Evolutionary conservation across 2,797 vertebrate species (phyloP), one percentile per base, ranked within the genome.

Genomic region (Sebastes oblongus): DNA sequence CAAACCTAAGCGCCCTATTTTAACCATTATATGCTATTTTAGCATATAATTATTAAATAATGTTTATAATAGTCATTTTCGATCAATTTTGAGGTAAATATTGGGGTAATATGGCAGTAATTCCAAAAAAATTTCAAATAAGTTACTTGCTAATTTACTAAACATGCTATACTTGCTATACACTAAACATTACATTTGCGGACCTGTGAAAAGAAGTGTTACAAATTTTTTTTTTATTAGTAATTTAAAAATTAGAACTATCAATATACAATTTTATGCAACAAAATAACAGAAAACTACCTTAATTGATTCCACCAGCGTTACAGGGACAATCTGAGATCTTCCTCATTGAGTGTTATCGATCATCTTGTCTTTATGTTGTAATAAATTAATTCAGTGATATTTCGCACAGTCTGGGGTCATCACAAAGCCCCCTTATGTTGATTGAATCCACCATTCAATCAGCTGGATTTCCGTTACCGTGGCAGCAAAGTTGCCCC

Each of bases 401-500:
- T 77, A 50, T 83, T 82, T 86, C 54, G 55, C 59, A 78, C 60
- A 69, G 34, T 64, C 66, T 20, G 52, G 25, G n/a, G 32, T 85
- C 50, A 70, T 80, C 69, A 75, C 66, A 83, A 46, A 77, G 18
- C n/a, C 62, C 62, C 56, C 20, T 74, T 29, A 46, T 52, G 50
- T 30, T 46, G 54, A 80, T 25, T 52, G 62, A 81, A 68, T 46
- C 55, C 29, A 58, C 18, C 13, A 32, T 78, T 81, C 73, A 90
- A 65, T 86, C 74, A 68, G 78, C 39, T 70, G 50, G 72, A 75
- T 77, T 78, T 86, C 34, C 1, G 50, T 77, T 66, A 81, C 65
- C 10, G 3, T 75, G 68, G 80, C 77, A 79, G 66, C 73, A 60
- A 84, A 91, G 81, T 79, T 84, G 29, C 67, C 79, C 71, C 8